phyloP scores from a whole-genome alignment of 2,888 invertebrate genomes.

The Tryphoninae sp. region DNA sequence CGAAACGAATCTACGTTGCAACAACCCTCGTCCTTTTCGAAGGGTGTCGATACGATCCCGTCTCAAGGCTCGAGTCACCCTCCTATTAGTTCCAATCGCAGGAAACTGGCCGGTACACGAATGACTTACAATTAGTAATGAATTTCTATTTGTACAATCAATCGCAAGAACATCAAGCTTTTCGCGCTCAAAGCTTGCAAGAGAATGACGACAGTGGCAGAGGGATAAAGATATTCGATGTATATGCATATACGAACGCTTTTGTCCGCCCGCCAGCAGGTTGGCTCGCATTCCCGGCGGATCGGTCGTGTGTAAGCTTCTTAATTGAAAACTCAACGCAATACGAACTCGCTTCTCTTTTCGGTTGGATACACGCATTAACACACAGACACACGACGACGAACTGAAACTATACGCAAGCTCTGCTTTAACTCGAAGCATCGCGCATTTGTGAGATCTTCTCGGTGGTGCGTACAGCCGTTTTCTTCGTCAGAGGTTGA shows the following conservation, averaged over 20 bases:
- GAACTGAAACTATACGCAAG: too few species aligned
- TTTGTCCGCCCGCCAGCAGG: background rate
- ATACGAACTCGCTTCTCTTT: slow-evolving; percentile 30
- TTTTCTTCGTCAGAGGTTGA: background rate
- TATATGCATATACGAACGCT: background rate
- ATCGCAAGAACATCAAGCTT: slow-evolving; percentile 63
- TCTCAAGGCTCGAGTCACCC: background rate
- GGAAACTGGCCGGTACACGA: background rate
- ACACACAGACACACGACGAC: background rate
- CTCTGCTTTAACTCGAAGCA: too few species aligned
- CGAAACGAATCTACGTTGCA: too few species aligned
- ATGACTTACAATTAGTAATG: slow-evolving; percentile 48
- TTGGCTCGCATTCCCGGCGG: slow-evolving; percentile 19
- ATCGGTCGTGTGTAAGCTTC: slow-evolving; percentile 29
- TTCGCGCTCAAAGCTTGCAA: background rate
- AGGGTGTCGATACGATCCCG: too few species aligned
- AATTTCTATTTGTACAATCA: slow-evolving; percentile 69
- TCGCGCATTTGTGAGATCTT: background rate
- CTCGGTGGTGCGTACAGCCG: background rate
- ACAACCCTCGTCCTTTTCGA: too few species aligned
- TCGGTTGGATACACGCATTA: background rate
- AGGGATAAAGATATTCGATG: background rate
- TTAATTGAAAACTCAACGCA: slow-evolving; percentile 58
- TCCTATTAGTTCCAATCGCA: background rate
- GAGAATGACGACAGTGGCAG: background rate